phyloP scores from a whole-genome alignment of 92 coral and sea anemone species.

The Phenganax stokvisi region DNA sequence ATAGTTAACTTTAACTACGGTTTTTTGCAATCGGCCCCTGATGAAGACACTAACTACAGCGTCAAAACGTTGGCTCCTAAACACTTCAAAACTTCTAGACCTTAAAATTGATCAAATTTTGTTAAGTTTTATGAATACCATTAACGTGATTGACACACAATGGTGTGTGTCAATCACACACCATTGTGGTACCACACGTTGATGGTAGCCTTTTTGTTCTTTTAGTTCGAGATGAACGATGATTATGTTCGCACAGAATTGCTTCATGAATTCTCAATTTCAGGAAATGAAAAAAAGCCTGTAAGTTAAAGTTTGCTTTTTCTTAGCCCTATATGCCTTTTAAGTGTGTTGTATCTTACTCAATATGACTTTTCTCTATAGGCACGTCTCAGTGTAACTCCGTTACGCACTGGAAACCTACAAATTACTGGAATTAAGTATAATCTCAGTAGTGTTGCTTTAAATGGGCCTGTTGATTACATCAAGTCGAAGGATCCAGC shows the following conservation, averaged over 20 bases:
- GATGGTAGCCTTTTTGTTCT: constrained; percentile 16
- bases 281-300: constrained; percentile 71
- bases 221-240: constrained; percentile 62
- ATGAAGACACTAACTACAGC: not conserved
- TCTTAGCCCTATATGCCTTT: too few relatives aligned
- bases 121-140: too few relatives aligned
- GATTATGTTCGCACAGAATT: constrained; percentile 81
- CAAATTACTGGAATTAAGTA: constrained; percentile 76
- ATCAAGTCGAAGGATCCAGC: constrained; percentile 53
- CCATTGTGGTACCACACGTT: not conserved
- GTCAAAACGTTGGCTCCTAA: too few relatives aligned
- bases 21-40: too few relatives aligned
- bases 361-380: constrained; percentile 3
- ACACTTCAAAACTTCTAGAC: too few relatives aligned
- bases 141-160: too few relatives aligned
- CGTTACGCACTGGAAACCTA: constrained; percentile 69
- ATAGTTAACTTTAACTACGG: too few relatives aligned
- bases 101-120: too few relatives aligned
- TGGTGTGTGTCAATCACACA: too few relatives aligned
- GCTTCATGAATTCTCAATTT: constrained; percentile 63
- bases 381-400: constrained; percentile 74
- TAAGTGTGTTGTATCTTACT: not conserved
- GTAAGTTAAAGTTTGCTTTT: constrained; percentile 41
- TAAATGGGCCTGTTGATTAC: constrained; percentile 78
- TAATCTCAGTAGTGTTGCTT: constrained; percentile 78